Base-by-base conservation (phyloP, 2,113 vertebrate genomes). In the Micronycteris hirsuta region DNA sequence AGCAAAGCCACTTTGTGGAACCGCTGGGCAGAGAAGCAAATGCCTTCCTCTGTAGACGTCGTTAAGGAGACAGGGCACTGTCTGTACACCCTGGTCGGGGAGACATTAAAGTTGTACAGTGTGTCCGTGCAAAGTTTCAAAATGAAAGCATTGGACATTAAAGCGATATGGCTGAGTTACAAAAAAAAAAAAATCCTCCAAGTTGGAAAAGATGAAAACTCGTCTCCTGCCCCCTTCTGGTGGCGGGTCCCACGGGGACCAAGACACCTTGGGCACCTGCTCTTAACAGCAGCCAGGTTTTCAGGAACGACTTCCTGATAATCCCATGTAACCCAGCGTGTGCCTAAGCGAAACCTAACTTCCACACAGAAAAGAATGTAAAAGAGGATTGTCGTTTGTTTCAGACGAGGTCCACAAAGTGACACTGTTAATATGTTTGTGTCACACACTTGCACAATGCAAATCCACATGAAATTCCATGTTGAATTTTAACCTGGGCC, bases 11-110 rank as follows among this genome's bases (percentile, higher is more conserved):
- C 31, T 56, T 2, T 5, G 20, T 3, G 33, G 70, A 65, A 9
- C n/a, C 11, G 0, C 1, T 74, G n/a, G 16, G 10, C 3, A 3
- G 3, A 47, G 84, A 19, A 31, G 54, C 71, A 1, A 22, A 9
- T 3, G 12, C 9, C 20, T 0, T n/a, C n/a, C n/a, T n/a, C n/a
- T n/a, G n/a, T n/a, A n/a, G n/a, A n/a, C n/a, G n/a, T n/a, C n/a
- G n/a, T n/a, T n/a, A n/a, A n/a, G n/a, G 0, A 6, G 28, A 36
- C 52, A 26, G 70, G 33, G 71, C 47, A 0, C n/a, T 0, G 1
- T 36, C 41, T 10, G 41, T 12, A 58, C 2, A 28, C 56, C 41
- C 11, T n/a, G 28, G 26, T 61, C 16, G 41, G 19, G 33, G 52
- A 73, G 82, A 8, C 45, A 24, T 24, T 38, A 3, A 56, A 33